Evolutionary conservation across 2,888 invertebrate genomes (phyloP).

Genomic region (Drosophila atripex): DNA sequence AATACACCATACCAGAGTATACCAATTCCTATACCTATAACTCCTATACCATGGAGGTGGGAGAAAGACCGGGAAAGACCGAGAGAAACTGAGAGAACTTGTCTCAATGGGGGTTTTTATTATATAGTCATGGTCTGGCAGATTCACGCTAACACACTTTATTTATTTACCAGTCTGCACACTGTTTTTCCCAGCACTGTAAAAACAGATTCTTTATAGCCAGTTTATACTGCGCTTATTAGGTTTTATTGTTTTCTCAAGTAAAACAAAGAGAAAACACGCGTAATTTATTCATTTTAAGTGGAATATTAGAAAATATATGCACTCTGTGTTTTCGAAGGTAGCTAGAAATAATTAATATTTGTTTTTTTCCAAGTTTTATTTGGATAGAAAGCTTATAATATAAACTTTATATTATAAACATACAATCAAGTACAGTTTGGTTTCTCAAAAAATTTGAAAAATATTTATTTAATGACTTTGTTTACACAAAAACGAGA

Average conservation of each 20-base stretch:
- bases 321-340: background rate
- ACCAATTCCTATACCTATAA: too few relatives aligned
- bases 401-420: slow-evolving; percentile 4
- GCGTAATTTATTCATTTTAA: background rate
- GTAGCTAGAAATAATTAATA: background rate
- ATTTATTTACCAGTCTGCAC: slow-evolving; percentile 19
- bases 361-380: background rate
- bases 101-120: slow-evolving; percentile 15
- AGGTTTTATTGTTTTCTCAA: background rate
- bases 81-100: slow-evolving; percentile 24
- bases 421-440: slow-evolving; percentile 3
- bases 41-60: slow-evolving; percentile 1
- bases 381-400: background rate
- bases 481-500: slow-evolving; percentile 1
- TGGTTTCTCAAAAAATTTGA: background rate
- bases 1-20: background rate
- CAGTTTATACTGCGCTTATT: background rate
- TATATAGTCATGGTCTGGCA: slow-evolving; percentile 39
- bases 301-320: background rate
- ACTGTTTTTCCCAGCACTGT: slow-evolving; percentile 3
- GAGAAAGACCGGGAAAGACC: slow-evolving; percentile 3
- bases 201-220: slow-evolving; percentile 4
- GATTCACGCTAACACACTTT: slow-evolving; percentile 31
- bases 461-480: slow-evolving; percentile 15
- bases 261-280: background rate